phyloP scores from a whole-genome alignment of 2,888 invertebrate species.

The Endomychus coccineus region DNA sequence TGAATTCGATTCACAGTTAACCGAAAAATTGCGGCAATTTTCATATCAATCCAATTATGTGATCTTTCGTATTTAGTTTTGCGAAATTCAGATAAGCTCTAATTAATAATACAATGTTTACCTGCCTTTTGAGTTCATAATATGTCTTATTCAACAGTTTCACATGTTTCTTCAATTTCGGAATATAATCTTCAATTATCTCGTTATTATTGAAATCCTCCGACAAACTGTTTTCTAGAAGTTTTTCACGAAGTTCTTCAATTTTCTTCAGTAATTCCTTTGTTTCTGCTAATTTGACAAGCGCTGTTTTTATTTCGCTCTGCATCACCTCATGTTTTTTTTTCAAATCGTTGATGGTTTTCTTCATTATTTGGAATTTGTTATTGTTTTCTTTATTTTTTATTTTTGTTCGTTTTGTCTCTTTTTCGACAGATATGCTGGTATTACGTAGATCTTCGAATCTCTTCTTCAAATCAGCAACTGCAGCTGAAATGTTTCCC shows the following conservation, averaged over 20 bases:
- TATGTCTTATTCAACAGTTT: constrained; percentile 46
- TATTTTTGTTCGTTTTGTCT: constrained; percentile 7
- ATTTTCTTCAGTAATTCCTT: constrained; percentile 2
- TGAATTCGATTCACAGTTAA: too few relatives aligned
- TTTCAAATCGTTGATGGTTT: constrained; percentile 7
- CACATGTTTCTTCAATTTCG: constrained; percentile 46
- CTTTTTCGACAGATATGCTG: constrained; percentile 9
- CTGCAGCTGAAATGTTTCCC: constrained; percentile 24
- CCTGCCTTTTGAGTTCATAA: constrained; percentile 37
- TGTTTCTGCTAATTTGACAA: constrained; percentile 3
- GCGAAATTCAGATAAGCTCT: too few relatives aligned
- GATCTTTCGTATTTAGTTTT: too few relatives aligned
- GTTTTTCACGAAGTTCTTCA: constrained; percentile 6
- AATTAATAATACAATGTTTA: too few relatives aligned
- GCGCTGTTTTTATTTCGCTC: constrained; percentile 6
- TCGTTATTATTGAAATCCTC: constrained; percentile 8
- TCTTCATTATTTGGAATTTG: constrained; percentile 8
- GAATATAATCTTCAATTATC: constrained; percentile 3
- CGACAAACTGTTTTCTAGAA: constrained; percentile 1
- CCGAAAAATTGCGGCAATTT: too few relatives aligned
- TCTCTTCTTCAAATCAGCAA: constrained; percentile 38
- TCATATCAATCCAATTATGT: too few relatives aligned
- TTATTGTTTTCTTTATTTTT: constrained; percentile 12
- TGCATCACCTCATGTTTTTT: constrained; percentile 7
- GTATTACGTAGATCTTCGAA: constrained; percentile 38